Evolutionary conservation across 2,888 invertebrate species (phyloP), one percentile per base, ranked within the genome.

Genomic region (Apotomis turbidana): DNA sequence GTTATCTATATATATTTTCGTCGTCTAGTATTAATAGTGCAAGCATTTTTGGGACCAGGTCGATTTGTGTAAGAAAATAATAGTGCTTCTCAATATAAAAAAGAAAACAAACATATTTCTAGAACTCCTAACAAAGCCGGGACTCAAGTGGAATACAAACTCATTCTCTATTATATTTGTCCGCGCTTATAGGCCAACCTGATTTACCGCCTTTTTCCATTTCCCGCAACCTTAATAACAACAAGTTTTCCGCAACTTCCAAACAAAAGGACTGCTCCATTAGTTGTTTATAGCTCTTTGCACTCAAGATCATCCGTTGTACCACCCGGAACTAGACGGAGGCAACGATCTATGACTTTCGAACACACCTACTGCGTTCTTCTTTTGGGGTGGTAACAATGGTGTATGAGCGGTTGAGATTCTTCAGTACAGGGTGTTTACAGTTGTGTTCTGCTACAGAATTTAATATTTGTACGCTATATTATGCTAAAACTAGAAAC

Each of bases 211-310:
- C 44, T 54, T 64, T 64, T 55, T 44, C 64, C 55, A 64, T 64
- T 66, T 66, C 66, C 66, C 12, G 44, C 15, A 5, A n/a, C 52
- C 55, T 63, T 66, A 66, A 66, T 66, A 57, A 57, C 63, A 52
- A 52, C 49, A 70, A 71, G 61, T 67, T 71, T 68, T 27, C 67
- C 41, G 64, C 46, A 68, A 71, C 12, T 67, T 71, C 44, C 57
- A 52, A 72, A 72, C 68, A 72, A 72, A 72, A 72, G 68, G 71
- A 68, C 61, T 57, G 68, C 46, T 68, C 72, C 72, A 72, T 72
- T 72, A 72, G 72, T 72, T 68, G 68, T 72, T 72, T 72, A 72
- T 72, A 62, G 68, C 72, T 62, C 62, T 72, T 59, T 72, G 68
- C 72, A 72, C 72, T 72, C 63, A 63, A 71, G 67, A 67, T 71